Evolutionary conservation across 2,797 vertebrate genomes (phyloP), one percentile per base, ranked within the genome.

Genomic region (Pelobates cultripes): DNA sequence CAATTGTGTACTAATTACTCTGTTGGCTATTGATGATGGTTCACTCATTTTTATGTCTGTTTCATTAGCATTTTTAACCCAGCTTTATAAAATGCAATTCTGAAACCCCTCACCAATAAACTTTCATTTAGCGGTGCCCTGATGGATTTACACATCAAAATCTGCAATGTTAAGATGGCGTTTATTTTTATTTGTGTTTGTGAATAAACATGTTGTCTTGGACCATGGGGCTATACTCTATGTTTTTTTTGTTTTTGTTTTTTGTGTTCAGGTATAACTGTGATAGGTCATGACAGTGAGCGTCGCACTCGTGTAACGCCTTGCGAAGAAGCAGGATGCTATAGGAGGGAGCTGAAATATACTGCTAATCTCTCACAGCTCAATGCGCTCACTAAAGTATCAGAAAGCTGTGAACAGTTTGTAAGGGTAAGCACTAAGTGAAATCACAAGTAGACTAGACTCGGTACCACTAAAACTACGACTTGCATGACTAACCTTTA

Each of bases 201-300:
- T 61, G 12, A 4, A 61, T 61, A 61, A 61, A 61, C 1, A 14
- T 28, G 28, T 28, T 28, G 28, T 28, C 28, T 28, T 28, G 28
- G 28, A 28, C 28, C 28, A 28, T 28, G 28, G 28, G 28, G 28
- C 28, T 28, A 28, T 2, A 28, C 13, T 61, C 57, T 13, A 42
- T 43, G 17, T n/a, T 3, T 51, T 28, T 28, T 28, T 28, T 28
- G 28, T 28, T 51, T 51, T 51, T 2, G 1, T 10, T 42, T 53
- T 5, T 12, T 41, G 17, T 15, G 14, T 57, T n/a, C 81, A 86
- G 86, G 78, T 60, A 73, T 84, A 74, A 86, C 86, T 3, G 71
- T 84, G 51, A 77, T 86, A n/a, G 69, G 86, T 14, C 86, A 86
- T 41, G 68, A 86, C 73, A 81, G 81, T 83, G 84, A 85, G 73